Base-by-base conservation (phyloP, 2,888 invertebrate species). In the Drosophila algonquin region DNA sequence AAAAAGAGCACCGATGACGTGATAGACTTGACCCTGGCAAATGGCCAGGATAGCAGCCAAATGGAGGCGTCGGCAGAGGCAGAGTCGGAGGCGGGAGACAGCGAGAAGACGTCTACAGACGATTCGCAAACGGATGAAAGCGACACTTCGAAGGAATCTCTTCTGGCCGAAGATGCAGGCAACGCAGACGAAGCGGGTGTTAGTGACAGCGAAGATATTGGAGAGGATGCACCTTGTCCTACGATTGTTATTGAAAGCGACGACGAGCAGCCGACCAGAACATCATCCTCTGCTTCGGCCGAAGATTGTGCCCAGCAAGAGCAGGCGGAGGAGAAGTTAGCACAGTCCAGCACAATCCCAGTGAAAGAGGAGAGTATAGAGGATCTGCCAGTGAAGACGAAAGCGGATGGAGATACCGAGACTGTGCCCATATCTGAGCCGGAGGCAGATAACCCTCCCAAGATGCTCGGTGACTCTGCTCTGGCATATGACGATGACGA, bases 1-100 rank as follows among this genome's bases (percentile, higher is more conserved):
- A 40, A 40, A n/a, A 40, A n/a, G 40, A 40, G 46, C 40, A 16
- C 12, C 21, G 35, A 46, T 73, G 67, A 67, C 68, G 68, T 67
- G 57, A 57, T 54, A 51, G 57, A 71, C 48, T 46, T 64, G 35
- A 46, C 58, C 40, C 46, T 72, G 64, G 50, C 71, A 57, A 72
- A 72, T 32, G 71, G 71, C 53, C 71, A 73, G 57, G 51, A 47
- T 24, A 45, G 52, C 12, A 14, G 45, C 12, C 52, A 45, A 12
- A 24, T 9, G 27, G 51, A 53, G 24, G 40, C 40, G 18, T 4
- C 18, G 9, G 18, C n/a, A 21, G 7, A 32, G 10, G n/a, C 35
- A 35, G 32, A 35, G 32, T 21, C 27, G 14, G 60, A 47, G 10
- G 0, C 10, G 14, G 32, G 32, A 30, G 5, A 30, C n/a, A 40